Conservation (phyloP, 2,113 vertebrate genomes). For the Puffinus mauretanicus region DNA sequence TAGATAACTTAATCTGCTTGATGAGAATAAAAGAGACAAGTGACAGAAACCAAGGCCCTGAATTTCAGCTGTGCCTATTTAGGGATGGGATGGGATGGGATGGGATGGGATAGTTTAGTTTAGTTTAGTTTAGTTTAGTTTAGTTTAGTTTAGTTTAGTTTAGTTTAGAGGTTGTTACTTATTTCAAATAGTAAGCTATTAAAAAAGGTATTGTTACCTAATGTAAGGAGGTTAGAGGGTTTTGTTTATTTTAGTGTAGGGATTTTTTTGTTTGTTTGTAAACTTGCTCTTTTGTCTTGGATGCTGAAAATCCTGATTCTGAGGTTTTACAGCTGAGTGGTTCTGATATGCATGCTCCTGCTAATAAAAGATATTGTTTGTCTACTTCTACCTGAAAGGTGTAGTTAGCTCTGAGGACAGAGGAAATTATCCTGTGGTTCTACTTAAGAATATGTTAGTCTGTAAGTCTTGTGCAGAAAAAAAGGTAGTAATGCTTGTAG, state of each 20-base stretch:
- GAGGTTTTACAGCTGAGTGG: neutral
- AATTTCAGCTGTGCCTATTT: neutral
- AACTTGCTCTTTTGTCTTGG: neutral
- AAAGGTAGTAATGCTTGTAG: neutral
- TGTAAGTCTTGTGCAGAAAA: neutral
- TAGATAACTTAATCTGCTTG: neutral
- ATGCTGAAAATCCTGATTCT: neutral
- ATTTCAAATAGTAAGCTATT: neutral
- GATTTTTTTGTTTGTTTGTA: neutral
- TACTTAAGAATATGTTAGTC: neutral
- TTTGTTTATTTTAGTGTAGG: neutral
- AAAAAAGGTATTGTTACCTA: fast-evolving
- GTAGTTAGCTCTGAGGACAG: neutral
- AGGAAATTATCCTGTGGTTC: neutral
- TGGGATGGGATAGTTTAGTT: no score
- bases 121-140: no score
- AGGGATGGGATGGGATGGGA: neutral
- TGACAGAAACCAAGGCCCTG: neutral
- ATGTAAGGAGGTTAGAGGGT: fast-evolving
- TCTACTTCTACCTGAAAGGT: neutral
- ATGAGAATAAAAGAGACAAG: neutral
- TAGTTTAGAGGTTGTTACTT: fast-evolving
- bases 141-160: no score
- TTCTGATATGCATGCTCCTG: neutral
- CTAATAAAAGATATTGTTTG: neutral